Conservation (phyloP, 2,113 vertebrate genomes). For the Pontoporia blainvillei region DNA sequence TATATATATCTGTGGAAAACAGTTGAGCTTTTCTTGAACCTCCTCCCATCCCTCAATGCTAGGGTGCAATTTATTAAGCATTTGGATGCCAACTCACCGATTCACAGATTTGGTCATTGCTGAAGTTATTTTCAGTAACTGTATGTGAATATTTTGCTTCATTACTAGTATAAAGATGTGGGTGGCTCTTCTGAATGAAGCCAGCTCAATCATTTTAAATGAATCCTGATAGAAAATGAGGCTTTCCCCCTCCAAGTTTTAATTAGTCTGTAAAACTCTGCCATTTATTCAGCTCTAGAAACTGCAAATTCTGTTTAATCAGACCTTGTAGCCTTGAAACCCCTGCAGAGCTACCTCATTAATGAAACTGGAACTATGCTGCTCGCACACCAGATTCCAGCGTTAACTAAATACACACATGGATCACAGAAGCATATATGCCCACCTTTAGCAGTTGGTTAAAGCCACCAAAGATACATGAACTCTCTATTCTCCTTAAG, state of each 20-base stretch:
- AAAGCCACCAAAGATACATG: background rate
- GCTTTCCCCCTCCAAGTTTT: slow-evolving; percentile 35
- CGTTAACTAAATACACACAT: background rate
- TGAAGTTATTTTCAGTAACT: background rate
- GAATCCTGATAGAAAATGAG: slow-evolving; percentile 49
- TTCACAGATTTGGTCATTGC: background rate
- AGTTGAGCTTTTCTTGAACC: background rate
- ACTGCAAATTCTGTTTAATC: slow-evolving; percentile 44
- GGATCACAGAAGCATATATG: background rate
- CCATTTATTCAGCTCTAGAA: slow-evolving; percentile 31
- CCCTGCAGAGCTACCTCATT: slow-evolving; percentile 21
- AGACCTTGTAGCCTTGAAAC: background rate
- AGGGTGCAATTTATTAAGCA: background rate
- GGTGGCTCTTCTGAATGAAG: slow-evolving; percentile 44
- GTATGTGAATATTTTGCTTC: background rate
- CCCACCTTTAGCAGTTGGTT: background rate
- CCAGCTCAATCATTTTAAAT: slow-evolving; percentile 37
- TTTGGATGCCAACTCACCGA: background rate
- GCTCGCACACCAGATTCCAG: background rate
- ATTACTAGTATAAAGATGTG: background rate
- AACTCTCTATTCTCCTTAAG: background rate
- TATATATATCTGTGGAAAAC: background rate
- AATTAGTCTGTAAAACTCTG: slow-evolving; percentile 58
- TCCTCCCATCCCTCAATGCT: background rate
- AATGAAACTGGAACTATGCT: background rate